phyloP scores from a whole-genome alignment of 35 echinoderm and acorn worm species.

The Ophiothrix spiculata region DNA sequence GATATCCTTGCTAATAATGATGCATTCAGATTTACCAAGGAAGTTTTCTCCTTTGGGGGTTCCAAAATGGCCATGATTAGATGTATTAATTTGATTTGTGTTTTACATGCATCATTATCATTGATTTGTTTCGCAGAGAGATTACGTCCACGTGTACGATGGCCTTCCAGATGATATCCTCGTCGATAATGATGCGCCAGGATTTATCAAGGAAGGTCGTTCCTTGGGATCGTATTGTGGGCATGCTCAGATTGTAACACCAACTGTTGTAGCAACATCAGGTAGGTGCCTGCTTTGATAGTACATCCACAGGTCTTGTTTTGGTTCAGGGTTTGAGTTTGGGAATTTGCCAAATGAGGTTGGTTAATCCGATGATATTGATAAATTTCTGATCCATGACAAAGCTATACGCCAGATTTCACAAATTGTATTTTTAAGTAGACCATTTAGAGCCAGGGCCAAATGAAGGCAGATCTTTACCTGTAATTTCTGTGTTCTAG shows the following conservation, averaged over 20 bases:
- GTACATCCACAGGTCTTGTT: no score
- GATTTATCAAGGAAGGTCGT: not conserved
- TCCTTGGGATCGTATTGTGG: conserved; percentile 84
- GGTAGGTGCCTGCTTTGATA: conserved; percentile 52
- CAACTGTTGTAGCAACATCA: conserved; percentile 45
- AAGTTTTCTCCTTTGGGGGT: conserved; percentile 48
- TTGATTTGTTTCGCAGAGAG: conserved; percentile 30
- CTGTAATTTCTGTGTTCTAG: no score
- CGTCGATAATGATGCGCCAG: conserved; percentile 11
- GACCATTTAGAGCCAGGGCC: no score
- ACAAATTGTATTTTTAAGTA: no score
- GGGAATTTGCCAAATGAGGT: no score
- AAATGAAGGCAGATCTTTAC: no score
- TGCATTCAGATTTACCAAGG: not conserved
- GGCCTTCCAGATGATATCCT: conserved; percentile 54
- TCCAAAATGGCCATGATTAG: conserved; percentile 51
- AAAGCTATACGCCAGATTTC: no score
- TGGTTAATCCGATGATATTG: no score
- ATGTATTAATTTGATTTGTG: no score
- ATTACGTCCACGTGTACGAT: conserved; percentile 82
- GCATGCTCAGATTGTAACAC: not conserved
- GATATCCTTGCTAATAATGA: conserved; percentile 24
- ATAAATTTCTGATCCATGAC: no score
- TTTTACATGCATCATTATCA: not conserved
- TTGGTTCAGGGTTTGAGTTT: no score